phyloP scores from a whole-genome alignment of 2,797 vertebrate species.

The Lepus oiostolus region DNA sequence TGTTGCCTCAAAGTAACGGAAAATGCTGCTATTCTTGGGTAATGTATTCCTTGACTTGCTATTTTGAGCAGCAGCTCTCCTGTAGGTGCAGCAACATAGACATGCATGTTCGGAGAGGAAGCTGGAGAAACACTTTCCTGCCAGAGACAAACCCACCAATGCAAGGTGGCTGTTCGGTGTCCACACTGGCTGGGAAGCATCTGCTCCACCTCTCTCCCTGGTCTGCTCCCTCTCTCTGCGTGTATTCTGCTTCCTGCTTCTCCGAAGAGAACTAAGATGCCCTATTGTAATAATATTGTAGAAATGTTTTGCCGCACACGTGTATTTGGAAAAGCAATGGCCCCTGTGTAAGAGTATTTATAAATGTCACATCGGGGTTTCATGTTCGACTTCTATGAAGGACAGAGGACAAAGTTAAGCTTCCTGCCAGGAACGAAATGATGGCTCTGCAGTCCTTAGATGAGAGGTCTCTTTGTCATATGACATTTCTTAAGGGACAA shows the following conservation, averaged over 20 bases:
- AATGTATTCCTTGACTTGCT: background rate
- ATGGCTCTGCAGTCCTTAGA: background rate
- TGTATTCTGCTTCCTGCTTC: accelerated
- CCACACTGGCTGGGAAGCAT: accelerated
- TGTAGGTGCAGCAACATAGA: too few species aligned
- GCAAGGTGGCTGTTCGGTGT: accelerated
- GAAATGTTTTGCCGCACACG: background rate
- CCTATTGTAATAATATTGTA: too few species aligned
- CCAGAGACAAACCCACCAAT: background rate
- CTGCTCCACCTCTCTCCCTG: accelerated
- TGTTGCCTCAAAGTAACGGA: background rate
- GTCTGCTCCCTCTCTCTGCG: accelerated
- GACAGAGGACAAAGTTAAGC: accelerated
- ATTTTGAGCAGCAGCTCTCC: accelerated
- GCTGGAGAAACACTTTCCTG: background rate
- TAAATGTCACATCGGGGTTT: background rate
- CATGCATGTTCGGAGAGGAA: background rate
- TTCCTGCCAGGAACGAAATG: background rate
- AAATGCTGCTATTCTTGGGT: background rate
- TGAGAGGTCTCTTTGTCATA: background rate
- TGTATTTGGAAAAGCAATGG: background rate
- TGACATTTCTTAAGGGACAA: background rate
- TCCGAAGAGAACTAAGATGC: background rate
- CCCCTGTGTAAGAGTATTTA: background rate
- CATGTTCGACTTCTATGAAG: too few species aligned